Evolutionary conservation across 1,140 invertebrate genomes (phyloP).

Genomic region (Aricia agestis): DNA sequence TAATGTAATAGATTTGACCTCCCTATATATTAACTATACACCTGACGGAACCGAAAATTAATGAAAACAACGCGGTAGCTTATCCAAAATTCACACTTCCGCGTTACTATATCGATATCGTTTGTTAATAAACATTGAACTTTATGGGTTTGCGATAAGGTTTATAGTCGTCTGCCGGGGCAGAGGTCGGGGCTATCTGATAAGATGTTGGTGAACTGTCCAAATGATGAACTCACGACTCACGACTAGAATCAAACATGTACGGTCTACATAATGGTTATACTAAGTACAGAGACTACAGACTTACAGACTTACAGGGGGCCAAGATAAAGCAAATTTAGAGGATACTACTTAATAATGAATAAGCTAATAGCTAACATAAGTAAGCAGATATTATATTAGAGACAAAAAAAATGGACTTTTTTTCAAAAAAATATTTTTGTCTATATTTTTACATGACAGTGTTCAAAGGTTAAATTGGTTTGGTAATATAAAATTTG

Average conservation of each 20-base stretch:
- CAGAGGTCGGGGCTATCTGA: slow-evolving; percentile 66
- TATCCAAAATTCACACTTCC: slow-evolving; percentile 32
- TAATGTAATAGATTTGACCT: background rate
- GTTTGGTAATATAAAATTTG: no score
- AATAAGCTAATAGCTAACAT: no score
- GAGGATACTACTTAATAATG: no score
- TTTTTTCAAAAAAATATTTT: no score
- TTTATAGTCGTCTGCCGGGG: slow-evolving; percentile 23
- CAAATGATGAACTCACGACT: slow-evolving; percentile 45
- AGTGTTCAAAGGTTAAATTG: no score
- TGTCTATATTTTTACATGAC: no score
- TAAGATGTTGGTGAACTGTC: slow-evolving; percentile 53
- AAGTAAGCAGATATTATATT: no score
- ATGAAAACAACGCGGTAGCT: background rate
- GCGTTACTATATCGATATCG: slow-evolving; percentile 26
- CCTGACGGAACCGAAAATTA: background rate
- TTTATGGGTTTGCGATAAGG: slow-evolving; percentile 20
- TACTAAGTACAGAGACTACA: slow-evolving; percentile 7
- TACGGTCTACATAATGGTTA: slow-evolving; percentile 25
- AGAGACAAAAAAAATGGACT: no score
- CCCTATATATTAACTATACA: background rate
- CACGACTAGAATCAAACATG: slow-evolving; percentile 35
- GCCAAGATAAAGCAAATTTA: no score
- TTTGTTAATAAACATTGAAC: background rate
- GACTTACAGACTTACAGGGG: no score